These are phyloP conservation scores for Dromaius novaehollandiae DNA, from an alignment of 2,113 vertebrate species.

Conservation along the genomic window DNA sequence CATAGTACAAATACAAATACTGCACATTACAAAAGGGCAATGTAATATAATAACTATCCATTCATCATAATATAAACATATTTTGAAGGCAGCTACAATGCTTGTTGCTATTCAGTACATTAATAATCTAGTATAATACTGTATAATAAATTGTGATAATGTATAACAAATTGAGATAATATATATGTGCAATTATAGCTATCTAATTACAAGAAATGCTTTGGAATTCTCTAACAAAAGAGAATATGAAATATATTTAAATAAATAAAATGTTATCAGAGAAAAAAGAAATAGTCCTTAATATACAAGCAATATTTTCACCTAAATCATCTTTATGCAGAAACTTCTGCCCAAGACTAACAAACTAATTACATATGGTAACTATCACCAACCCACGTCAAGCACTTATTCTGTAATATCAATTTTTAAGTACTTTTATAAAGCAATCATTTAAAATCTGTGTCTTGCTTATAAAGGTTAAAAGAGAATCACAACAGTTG, in stretches of 20 bases:
- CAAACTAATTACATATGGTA: background rate
- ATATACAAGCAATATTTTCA: background rate
- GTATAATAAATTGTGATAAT: no score
- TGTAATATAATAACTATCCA: background rate
- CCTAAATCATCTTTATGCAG: background rate
- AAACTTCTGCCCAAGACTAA: background rate
- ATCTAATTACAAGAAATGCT: background rate
- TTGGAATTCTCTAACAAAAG: background rate
- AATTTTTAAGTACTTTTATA: background rate
- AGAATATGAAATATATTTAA: background rate
- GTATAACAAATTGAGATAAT: background rate
- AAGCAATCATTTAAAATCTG: background rate
- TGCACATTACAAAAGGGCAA: background rate
- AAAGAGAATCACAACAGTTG: background rate
- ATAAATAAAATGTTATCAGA: background rate
- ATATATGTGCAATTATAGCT: background rate
- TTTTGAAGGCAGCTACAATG: background rate
- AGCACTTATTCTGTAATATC: background rate
- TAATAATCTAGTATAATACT: background rate
- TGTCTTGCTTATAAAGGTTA: background rate
- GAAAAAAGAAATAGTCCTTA: background rate
- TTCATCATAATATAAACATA: background rate
- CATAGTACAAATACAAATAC: background rate
- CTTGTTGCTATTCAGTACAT: background rate
- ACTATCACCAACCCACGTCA: background rate